Conservation (phyloP, 2,797 vertebrate species). For the Crenuchus spilurus region DNA sequence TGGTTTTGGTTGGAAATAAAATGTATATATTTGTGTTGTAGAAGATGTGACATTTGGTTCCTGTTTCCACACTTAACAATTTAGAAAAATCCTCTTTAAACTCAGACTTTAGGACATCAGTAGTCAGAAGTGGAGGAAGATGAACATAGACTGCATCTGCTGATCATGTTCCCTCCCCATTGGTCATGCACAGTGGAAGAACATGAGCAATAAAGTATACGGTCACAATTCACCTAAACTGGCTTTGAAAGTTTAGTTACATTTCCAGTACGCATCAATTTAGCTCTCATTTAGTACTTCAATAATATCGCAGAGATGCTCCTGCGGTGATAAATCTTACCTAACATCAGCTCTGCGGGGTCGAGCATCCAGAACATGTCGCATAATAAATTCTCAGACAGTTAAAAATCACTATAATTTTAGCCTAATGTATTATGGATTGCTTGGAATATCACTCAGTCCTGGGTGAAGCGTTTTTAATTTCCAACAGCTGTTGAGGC, state of each 20-base stretch:
- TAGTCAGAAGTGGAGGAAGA: slow-evolving; percentile 19
- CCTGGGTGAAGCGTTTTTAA: slow-evolving; percentile 98
- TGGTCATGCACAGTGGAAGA: slow-evolving; percentile 49
- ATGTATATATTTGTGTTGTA: too few species aligned
- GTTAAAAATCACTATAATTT: slow-evolving; percentile 99
- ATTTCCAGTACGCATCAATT: slow-evolving; percentile 88
- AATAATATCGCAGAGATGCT: slow-evolving; percentile 88
- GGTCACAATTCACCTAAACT: slow-evolving; percentile 81
- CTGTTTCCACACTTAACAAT: too few species aligned
- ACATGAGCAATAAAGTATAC: slow-evolving; percentile 70
- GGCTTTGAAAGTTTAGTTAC: slow-evolving; percentile 83
- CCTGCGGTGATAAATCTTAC: slow-evolving; percentile 90
- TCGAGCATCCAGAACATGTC: slow-evolving; percentile 93
- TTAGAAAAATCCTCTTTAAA: too few species aligned
- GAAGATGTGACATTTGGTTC: too few species aligned
- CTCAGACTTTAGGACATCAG: neutral
- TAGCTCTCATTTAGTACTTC: slow-evolving; percentile 90
- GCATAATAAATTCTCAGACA: slow-evolving; percentile 98
- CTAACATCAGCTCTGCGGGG: slow-evolving; percentile 90
- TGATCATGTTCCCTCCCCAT: slow-evolving; percentile 40
- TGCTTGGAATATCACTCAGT: slow-evolving; percentile 99
- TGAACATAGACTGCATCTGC: neutral
- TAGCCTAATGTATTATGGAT: slow-evolving; percentile 99
- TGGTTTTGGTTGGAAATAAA: too few species aligned
- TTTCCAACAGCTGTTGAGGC: slow-evolving; percentile 99